A percentile compares a stretch with the other conserved stretches of the same genome.
Evolutionary conservation across 2,113 vertebrate genomes (phyloP).

Genomic region (Beaufortia kweichowensis): DNA sequence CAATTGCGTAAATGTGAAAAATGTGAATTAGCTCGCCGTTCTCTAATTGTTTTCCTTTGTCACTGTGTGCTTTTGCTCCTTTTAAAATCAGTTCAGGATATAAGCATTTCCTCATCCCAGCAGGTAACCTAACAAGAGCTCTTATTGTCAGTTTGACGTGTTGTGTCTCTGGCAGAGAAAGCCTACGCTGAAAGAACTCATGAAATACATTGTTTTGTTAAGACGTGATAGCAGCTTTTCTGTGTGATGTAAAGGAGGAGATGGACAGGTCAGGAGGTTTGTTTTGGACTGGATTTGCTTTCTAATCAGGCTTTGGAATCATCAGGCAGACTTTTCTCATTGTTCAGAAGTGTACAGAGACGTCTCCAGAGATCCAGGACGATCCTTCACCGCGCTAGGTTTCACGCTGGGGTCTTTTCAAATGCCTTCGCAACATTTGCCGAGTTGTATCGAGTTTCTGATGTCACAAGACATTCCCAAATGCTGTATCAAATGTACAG

Average conservation of each 20-base stretch:
- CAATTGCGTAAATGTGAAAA: no score
- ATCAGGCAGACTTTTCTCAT: slow-evolving; percentile 43
- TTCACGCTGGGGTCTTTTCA: slow-evolving; percentile 27
- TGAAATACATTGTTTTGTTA: slow-evolving; percentile 40
- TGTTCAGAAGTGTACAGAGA: slow-evolving; percentile 35
- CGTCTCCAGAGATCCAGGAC: slow-evolving; percentile 10
- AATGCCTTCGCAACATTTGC: not conserved
- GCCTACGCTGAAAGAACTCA: not conserved
- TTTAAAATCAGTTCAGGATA: no score
- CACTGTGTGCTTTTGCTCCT: no score
- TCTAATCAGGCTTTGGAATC: slow-evolving; percentile 42
- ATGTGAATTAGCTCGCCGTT: no score
- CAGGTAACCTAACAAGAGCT: no score
- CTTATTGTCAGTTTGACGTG: no score
- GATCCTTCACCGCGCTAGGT: slow-evolving; percentile 19
- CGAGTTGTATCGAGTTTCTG: slow-evolving; percentile 11
- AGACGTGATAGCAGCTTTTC: slow-evolving; percentile 26
- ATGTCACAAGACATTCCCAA: not conserved
- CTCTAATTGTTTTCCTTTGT: no score
- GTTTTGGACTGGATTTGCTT: not conserved
- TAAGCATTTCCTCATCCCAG: no score
- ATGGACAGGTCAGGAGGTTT: not conserved
- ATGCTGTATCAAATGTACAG: not conserved
- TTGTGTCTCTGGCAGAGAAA: no score
- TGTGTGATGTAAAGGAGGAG: slow-evolving; percentile 21